phyloP scores from a whole-genome alignment of 2,113 vertebrate species.

The Ascaphus truei region DNA sequence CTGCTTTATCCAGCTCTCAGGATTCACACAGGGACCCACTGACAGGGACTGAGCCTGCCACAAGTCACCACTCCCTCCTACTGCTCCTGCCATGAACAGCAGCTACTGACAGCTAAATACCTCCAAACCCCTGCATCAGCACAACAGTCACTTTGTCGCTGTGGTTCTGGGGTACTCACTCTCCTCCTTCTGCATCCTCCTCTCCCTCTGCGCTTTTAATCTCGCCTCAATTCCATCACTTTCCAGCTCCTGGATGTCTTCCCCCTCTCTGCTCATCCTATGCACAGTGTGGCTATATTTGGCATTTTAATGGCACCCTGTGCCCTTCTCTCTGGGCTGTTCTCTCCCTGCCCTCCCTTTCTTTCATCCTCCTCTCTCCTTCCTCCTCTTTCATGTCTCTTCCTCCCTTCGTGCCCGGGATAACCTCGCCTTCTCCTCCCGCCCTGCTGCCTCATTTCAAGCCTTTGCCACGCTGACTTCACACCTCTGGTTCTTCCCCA shows the following conservation, averaged over 20 bases:
- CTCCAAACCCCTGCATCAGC: slow-evolving; percentile 51
- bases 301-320: background rate
- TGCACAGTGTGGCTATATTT: background rate
- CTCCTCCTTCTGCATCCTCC: background rate
- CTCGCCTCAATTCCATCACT: background rate
- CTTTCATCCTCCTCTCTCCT: background rate
- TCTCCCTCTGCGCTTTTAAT: background rate
- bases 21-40: slow-evolving; percentile 46
- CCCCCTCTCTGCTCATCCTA: too few species aligned
- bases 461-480: background rate
- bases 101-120: slow-evolving; percentile 57
- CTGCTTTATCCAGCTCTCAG: slow-evolving; percentile 38
- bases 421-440: background rate
- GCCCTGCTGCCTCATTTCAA: background rate
- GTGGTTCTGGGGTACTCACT: background rate
- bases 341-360: background rate
- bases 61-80: slow-evolving; percentile 60
- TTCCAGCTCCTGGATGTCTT: background rate
- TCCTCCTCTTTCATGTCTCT: background rate
- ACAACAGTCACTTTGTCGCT: slow-evolving; percentile 46
- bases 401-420: too few species aligned
- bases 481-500: background rate
- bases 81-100: slow-evolving; percentile 56
- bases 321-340: background rate
- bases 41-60: slow-evolving; percentile 50